A percentile compares a stretch with the other conserved stretches of the same genome.
Conservation (phyloP, 2,888 invertebrate species). For the Apomyelois bistriatella region DNA sequence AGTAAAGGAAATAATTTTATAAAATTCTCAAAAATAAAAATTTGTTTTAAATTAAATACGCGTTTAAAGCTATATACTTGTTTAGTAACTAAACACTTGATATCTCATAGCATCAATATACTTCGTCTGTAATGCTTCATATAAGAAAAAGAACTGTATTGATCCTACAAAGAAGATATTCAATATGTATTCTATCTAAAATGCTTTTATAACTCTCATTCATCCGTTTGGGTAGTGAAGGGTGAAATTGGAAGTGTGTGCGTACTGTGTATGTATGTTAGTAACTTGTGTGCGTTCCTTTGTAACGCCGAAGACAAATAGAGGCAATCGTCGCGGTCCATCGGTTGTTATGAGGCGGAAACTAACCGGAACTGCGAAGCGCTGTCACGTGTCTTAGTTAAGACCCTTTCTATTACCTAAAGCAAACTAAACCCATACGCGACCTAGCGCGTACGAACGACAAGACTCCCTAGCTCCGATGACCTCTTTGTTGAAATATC, state of each 20-base stretch:
- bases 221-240: not conserved
- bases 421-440: not conserved
- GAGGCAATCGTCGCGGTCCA: constrained; percentile 54
- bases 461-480: too few relatives aligned
- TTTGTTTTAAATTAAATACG: too few relatives aligned
- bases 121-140: too few relatives aligned
- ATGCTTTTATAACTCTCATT: not conserved
- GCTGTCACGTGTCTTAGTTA: constrained; percentile 14
- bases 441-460: too few relatives aligned
- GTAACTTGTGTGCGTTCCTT: not conserved
- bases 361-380: constrained; percentile 45
- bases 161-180: not conserved
- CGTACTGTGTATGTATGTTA: not conserved
- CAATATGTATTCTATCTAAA: constrained; percentile 1
- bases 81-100: not conserved
- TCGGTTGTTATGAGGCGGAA: constrained; percentile 54
- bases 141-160: too few relatives aligned
- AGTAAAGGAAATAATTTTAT: too few relatives aligned
- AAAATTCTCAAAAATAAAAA: too few relatives aligned
- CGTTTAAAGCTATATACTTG: not conserved
- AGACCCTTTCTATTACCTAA: constrained; percentile 7
- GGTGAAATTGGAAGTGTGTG: constrained; percentile 1
- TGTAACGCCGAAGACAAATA: constrained; percentile 51
- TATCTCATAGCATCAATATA: too few relatives aligned
- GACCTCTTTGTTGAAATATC: too few relatives aligned